Evolutionary conservation across 2,113 vertebrate genomes (phyloP).

Genomic region (Macaca nemestrina): DNA sequence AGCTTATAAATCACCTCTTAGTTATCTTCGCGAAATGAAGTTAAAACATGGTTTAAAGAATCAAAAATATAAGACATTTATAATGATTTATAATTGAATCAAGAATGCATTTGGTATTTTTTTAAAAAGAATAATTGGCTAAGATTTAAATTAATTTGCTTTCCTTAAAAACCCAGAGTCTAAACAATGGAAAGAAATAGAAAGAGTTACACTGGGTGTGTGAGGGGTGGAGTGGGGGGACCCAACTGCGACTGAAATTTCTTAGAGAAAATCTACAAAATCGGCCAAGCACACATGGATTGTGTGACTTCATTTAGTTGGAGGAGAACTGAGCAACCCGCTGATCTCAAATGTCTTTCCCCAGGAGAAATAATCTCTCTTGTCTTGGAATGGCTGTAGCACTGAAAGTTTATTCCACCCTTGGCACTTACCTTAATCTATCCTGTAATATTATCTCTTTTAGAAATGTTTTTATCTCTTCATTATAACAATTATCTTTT

Average conservation of each 20-base stretch:
- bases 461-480: conserved; percentile 56
- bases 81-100: conserved; percentile 34
- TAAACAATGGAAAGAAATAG: not conserved
- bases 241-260: not conserved
- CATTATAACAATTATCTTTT: conserved; percentile 37
- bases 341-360: conserved; percentile 55
- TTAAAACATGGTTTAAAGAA: conserved; percentile 31
- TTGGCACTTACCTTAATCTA: conserved; percentile 42
- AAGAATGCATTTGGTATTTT: not conserved
- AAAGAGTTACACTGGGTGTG: not conserved
- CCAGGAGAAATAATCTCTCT: conserved; percentile 57
- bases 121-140: not conserved
- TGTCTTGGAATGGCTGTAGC: conserved; percentile 21
- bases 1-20: not conserved
- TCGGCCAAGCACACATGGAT: not conserved
- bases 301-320: conserved; percentile 61
- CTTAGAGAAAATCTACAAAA: conserved; percentile 50
- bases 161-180: not conserved
- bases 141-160: conserved; percentile 45
- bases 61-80: not conserved
- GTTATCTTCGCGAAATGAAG: conserved; percentile 23
- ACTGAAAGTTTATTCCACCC: conserved; percentile 44
- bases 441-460: conserved; percentile 45
- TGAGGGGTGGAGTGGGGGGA: not conserved
- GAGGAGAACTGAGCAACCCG: not conserved